phyloP scores from a whole-genome alignment of 2,113 vertebrate species.

The Ramphastos sulfuratus region DNA sequence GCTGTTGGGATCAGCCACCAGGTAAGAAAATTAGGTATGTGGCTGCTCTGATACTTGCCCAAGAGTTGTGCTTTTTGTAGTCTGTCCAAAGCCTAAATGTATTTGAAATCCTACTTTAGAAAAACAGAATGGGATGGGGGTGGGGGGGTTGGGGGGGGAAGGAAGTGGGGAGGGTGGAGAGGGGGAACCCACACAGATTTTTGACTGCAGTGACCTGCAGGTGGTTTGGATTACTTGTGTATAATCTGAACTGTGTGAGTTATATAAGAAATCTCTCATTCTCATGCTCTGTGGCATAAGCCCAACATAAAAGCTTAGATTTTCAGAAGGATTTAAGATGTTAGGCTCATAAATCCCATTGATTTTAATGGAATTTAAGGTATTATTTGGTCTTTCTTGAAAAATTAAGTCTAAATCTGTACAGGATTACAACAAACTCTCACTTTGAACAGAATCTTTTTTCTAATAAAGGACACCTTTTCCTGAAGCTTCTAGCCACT shows the following conservation, averaged over 20 bases:
- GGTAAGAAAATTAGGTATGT: neutral
- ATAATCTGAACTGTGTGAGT: constrained; percentile 13
- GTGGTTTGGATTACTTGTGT: constrained; percentile 47
- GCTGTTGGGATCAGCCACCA: neutral
- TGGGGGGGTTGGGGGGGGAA: no score
- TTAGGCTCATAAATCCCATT: constrained; percentile 20
- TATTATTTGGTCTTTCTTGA: constrained; percentile 26
- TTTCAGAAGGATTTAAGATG: constrained; percentile 34
- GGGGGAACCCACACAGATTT: neutral
- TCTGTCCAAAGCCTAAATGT: neutral
- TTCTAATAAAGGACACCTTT: constrained; percentile 36
- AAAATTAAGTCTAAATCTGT: constrained; percentile 49
- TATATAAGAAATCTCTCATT: constrained; percentile 12
- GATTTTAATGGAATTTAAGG: constrained; percentile 17
- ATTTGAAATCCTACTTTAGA: neutral
- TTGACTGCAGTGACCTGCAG: constrained; percentile 2
- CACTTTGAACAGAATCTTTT: constrained; percentile 22
- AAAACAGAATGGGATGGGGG: neutral
- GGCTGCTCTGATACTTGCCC: neutral
- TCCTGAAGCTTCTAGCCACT: neutral
- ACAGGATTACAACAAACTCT: constrained; percentile 36
- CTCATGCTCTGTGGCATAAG: constrained; percentile 3
- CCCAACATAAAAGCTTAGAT: constrained; percentile 34
- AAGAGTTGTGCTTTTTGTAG: neutral
- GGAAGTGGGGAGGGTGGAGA: no score